Evolutionary conservation across 2,888 invertebrate genomes (phyloP), one percentile per base, ranked within the genome.

Genomic region (Drosophila koepferae): DNA sequence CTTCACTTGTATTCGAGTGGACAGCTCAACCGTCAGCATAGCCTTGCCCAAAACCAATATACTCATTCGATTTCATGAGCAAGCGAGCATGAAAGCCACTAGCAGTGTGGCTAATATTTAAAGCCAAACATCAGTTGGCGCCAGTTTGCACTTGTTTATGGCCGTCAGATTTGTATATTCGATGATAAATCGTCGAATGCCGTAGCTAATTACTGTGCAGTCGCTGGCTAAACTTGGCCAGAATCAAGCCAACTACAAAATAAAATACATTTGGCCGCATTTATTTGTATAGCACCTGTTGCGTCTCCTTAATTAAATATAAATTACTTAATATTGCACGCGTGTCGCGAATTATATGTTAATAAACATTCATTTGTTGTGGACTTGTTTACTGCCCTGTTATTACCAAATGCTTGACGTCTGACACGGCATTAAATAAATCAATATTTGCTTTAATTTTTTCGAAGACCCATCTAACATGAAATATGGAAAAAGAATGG

Each of bases 171-270:
- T 84, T 41, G 28, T 55, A 31, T 9, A 55, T 41, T 72, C 63
- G 70, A 75, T 85, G 87, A 85, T 85, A 85, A 85, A 85, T 85
- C 76, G 78, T n/a, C 76, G 71, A 78, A 76, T 80, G 78, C 78
- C 74, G 54, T 59, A 49, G 79, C 87, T 87, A 85, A 85, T 85
- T 85, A 85, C 87, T 62, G 60, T 14, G 41, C 44, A 46, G 36
- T 23, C 59, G 18, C 14, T 40, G 64, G 62, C 51, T 14, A 71
- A 71, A 73, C 46, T 56, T 28, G 49, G 54, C 40, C 36, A 61
- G 53, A 72, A 73, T 68, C 53, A 67, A 71, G 61, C 36, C 18
- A 16, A 73, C 28, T 28, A 80, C 66, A 56, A 54, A 44, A 12
- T 5, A 16, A 73, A 69, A 64, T 60, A 18, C 34, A 10, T 36